Percentiles rank a stretch among this genome's conserved stretches.
phyloP scores from a whole-genome alignment of 1,140 invertebrate genomes.

The Nylanderia fulva region DNA sequence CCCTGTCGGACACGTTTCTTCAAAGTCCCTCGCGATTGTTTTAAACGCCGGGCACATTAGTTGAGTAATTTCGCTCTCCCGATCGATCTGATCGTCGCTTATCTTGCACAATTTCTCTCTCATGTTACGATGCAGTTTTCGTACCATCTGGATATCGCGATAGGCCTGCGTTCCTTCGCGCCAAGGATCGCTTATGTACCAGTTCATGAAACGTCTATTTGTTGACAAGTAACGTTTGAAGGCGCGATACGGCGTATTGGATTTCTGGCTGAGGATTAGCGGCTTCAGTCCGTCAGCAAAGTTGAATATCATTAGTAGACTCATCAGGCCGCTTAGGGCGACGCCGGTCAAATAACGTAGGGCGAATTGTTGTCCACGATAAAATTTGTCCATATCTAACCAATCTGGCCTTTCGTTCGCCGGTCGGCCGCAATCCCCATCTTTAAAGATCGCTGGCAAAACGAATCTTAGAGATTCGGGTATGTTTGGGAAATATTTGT shows the following conservation, averaged over 20 bases:
- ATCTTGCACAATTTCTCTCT: constrained; percentile 75
- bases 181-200: constrained; percentile 86
- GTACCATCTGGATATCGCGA: constrained; percentile 83
- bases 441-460: constrained; percentile 10
- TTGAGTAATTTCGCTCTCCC: constrained; percentile 79
- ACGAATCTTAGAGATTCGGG: constrained; percentile 10
- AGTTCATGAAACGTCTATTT: constrained; percentile 82
- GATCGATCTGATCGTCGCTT: constrained; percentile 67
- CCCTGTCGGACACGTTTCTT: constrained; percentile 77
- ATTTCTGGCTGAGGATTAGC: constrained; percentile 88
- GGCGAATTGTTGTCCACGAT: constrained; percentile 89
- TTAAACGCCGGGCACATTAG: constrained; percentile 83
- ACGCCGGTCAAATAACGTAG: constrained; percentile 87
- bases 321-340: constrained; percentile 87
- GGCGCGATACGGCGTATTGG: constrained; percentile 87
- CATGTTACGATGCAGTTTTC: constrained; percentile 82
- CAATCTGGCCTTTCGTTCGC: constrained; percentile 73
- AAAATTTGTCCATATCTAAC: constrained; percentile 81
- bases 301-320: constrained; percentile 88
- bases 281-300: constrained; percentile 89
- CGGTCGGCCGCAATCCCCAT: constrained; percentile 35
- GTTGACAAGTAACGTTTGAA: constrained; percentile 90
- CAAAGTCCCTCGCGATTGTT: constrained; percentile 67
- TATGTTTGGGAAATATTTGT: constrained; percentile 38
- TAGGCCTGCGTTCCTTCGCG: constrained; percentile 80